A percentile compares a stretch with the other conserved stretches of the same genome.
phyloP scores from a whole-genome alignment of 2,113 vertebrate genomes.

The Erpornis zantholeuca region DNA sequence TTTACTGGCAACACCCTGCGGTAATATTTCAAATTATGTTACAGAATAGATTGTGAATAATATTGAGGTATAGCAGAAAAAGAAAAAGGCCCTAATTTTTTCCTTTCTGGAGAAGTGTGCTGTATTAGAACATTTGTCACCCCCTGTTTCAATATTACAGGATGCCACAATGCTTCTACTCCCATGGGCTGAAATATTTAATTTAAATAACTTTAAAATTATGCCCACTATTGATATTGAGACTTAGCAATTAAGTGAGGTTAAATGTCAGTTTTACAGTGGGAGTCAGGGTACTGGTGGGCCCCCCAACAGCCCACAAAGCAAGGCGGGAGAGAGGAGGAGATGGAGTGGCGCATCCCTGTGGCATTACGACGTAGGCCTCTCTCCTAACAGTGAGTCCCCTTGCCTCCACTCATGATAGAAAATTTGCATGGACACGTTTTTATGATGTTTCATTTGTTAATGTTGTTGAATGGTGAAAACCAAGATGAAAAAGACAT shows the following conservation, averaged over 20 bases:
- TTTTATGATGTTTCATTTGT: constrained; percentile 49
- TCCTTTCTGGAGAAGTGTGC: background rate
- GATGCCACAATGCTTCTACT: background rate
- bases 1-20: background rate
- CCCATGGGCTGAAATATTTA: background rate
- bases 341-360: background rate
- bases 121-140: background rate
- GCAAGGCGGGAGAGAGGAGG: background rate
- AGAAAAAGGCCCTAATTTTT: background rate
- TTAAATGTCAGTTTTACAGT: background rate
- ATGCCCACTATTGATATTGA: background rate
- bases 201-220: background rate
- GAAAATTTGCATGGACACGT: constrained; percentile 47
- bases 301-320: background rate
- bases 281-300: background rate
- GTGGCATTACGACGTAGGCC: accelerated
- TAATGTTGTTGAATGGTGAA: background rate
- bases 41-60: background rate
- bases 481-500: background rate
- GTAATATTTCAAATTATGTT: constrained; percentile 40
- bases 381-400: background rate
- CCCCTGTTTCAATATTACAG: background rate
- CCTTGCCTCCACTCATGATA: background rate
- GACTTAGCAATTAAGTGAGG: background rate
- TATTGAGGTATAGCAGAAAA: background rate